These are phyloP conservation scores for Phymanthus crucifer DNA, from an alignment of 92 coral and sea anemone species.

Conservation along the genomic window DNA sequence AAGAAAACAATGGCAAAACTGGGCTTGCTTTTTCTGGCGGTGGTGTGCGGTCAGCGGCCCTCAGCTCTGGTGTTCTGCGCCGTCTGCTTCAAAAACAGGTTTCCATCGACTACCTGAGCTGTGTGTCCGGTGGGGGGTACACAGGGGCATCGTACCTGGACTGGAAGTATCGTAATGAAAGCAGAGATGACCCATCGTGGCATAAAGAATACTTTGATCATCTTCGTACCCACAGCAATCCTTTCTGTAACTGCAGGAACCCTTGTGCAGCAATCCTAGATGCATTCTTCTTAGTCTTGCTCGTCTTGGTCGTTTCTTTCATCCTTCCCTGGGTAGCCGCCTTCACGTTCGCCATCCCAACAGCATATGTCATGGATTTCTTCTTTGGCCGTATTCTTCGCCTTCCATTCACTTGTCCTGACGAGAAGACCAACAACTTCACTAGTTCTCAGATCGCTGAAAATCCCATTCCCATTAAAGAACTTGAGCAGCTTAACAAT, in stretches of 20 bases:
- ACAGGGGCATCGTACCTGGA: constrained; percentile 81
- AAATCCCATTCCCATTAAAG: constrained; percentile 23
- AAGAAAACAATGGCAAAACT: constrained; percentile 7
- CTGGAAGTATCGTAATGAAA: constrained; percentile 87
- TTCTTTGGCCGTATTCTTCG: constrained; percentile 71
- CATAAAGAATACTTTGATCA: constrained; percentile 76
- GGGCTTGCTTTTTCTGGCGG: constrained; percentile 46
- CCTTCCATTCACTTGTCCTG: constrained; percentile 65
- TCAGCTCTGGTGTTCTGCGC: constrained; percentile 58
- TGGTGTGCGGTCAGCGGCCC: constrained; percentile 37
- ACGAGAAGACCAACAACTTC: constrained; percentile 43
- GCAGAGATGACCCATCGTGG: constrained; percentile 76
- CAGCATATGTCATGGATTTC: constrained; percentile 62
- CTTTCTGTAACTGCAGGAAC: constrained; percentile 67
- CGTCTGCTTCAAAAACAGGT: constrained; percentile 67
- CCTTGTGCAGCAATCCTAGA: constrained; percentile 57
- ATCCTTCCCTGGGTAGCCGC: constrained; percentile 59
- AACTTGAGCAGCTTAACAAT: constrained; percentile 26
- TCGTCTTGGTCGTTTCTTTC: constrained; percentile 44
- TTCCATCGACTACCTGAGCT: constrained; percentile 70
- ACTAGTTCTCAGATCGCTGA: constrained; percentile 43
- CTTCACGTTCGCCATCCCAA: constrained; percentile 62
- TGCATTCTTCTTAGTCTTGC: constrained; percentile 36
- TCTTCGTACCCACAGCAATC: constrained; percentile 52
- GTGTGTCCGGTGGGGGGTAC: constrained; percentile 92